Conservation (phyloP, 2,797 vertebrate species). For the Hirundo rustica region DNA sequence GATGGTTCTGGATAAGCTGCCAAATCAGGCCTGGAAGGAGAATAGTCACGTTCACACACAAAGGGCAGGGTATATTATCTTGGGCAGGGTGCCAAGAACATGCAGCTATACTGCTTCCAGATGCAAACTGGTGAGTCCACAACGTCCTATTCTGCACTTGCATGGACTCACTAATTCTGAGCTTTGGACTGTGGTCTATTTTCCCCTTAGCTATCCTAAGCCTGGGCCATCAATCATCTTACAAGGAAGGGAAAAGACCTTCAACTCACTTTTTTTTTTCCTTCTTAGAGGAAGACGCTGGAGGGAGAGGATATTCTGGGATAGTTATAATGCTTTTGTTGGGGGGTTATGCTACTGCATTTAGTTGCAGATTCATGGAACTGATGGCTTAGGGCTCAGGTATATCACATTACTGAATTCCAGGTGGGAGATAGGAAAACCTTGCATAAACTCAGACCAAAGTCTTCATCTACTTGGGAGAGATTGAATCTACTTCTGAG, state of each 20-base stretch:
- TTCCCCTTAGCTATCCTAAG: neutral
- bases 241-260: neutral
- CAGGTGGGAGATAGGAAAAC: neutral
- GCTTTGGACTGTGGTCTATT: neutral
- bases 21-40: constrained; percentile 53
- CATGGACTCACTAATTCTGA: constrained; percentile 7
- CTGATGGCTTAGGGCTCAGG: neutral
- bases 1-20: constrained; percentile 53
- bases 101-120: constrained; percentile 66
- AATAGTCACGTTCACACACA: constrained; percentile 66
- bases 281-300: neutral
- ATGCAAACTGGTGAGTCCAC: constrained; percentile 62
- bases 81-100: constrained; percentile 46
- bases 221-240: neutral
- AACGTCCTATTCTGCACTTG: constrained; percentile 11
- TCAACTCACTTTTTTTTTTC: neutral
- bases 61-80: constrained; percentile 58
- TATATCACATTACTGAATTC: neutral
- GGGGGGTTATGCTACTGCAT: neutral
- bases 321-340: neutral
- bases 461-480: neutral
- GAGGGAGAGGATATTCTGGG: neutral
- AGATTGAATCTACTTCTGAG: neutral
- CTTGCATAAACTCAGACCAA: neutral
- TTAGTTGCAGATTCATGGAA: neutral